Conservation (phyloP, 2,113 vertebrate genomes). For the Dissostichus mawsoni region DNA sequence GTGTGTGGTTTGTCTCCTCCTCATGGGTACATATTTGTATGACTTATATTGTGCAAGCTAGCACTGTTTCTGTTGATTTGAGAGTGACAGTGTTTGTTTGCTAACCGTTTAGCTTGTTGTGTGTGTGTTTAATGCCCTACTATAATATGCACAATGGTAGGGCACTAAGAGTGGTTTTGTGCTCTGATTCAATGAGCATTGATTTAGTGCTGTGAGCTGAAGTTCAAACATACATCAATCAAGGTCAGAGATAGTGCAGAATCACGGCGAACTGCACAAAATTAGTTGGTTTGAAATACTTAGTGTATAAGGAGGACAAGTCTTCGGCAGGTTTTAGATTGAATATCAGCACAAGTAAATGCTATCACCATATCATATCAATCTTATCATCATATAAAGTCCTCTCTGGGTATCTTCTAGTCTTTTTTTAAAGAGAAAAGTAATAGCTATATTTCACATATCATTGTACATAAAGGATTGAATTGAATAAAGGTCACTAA, state of each 20-base stretch:
- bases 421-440: not conserved
- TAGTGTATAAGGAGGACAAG: not conserved
- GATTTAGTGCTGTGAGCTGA: conserved; percentile 19
- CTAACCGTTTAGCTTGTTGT: not conserved
- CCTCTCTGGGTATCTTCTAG: not conserved
- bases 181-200: conserved; percentile 40
- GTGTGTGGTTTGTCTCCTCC: not conserved
- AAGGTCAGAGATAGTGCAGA: conserved; percentile 12
- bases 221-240: conserved; percentile 8
- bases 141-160: conserved; percentile 8
- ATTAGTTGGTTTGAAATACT: not conserved
- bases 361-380: no score
- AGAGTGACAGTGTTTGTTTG: not conserved
- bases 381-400: not conserved
- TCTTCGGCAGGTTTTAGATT: not conserved
- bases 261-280: not conserved
- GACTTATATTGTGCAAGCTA: not conserved
- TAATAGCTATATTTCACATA: not conserved
- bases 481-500: not conserved
- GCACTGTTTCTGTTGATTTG: not conserved
- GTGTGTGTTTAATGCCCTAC: not conserved
- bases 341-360: not conserved
- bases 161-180: conserved; percentile 11
- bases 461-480: not conserved
- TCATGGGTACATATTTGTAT: not conserved